phyloP scores from a whole-genome alignment of 2,113 vertebrate species.

The Hymenochirus boettgeri region DNA sequence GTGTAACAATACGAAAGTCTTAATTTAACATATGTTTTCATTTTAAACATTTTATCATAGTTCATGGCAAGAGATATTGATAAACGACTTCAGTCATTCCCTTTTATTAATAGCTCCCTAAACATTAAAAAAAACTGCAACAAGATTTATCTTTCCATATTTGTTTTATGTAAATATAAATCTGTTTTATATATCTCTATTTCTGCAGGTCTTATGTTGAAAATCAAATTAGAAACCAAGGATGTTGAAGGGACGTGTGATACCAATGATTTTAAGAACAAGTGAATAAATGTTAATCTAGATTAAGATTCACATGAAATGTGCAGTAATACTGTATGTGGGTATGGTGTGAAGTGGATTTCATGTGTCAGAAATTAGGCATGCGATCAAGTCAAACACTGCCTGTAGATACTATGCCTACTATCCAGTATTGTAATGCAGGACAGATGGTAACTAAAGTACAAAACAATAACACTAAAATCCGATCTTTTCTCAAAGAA shows the following conservation, averaged over 20 bases:
- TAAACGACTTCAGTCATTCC: neutral
- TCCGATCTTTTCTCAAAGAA: too few species aligned
- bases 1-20: neutral
- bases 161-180: too few species aligned
- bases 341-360: neutral
- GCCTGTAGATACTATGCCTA: neutral
- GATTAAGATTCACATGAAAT: neutral
- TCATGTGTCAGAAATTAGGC: slow-evolving; percentile 10
- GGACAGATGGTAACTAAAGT: slow-evolving; percentile 12
- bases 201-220: too few species aligned
- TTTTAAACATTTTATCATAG: neutral
- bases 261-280: neutral
- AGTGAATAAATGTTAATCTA: neutral
- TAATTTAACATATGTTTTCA: neutral
- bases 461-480: neutral
- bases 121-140: too few species aligned
- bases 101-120: too few species aligned
- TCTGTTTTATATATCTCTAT: too few species aligned
- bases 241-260: too few species aligned
- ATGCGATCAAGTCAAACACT: slow-evolving; percentile 18
- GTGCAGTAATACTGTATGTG: slow-evolving; percentile 7
- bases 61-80: neutral
- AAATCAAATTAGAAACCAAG: too few species aligned
- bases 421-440: neutral
- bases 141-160: too few species aligned